Conservation (phyloP, 2,113 vertebrate genomes). For the Cygnus atratus region DNA sequence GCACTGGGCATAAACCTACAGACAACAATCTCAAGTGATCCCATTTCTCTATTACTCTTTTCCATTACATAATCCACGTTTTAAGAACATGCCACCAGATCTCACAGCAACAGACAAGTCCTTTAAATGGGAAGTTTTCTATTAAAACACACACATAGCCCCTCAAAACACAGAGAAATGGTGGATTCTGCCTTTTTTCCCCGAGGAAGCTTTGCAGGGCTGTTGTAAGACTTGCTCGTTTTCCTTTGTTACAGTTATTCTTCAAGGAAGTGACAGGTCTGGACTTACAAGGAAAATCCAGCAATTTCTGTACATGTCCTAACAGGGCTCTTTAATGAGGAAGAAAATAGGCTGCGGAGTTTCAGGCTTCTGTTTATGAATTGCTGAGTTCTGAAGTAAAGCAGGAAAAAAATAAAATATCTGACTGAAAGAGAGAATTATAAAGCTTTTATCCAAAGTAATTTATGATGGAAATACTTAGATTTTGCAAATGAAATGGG, state of each 20-base stretch:
- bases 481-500: background rate
- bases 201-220: background rate
- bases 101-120: background rate
- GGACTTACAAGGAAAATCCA: slow-evolving; percentile 10
- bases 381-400: background rate
- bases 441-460: background rate
- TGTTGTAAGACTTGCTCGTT: background rate
- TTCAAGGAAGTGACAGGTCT: slow-evolving; percentile 10
- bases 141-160: background rate
- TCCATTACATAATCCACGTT: background rate
- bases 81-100: background rate
- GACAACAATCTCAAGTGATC: background rate
- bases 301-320: background rate
- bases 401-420: background rate
- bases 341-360: background rate
- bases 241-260: background rate
- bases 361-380: background rate
- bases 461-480: background rate
- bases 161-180: background rate
- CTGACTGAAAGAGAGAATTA: background rate
- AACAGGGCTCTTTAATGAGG: slow-evolving; percentile 1
- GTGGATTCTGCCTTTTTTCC: background rate
- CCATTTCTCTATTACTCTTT: background rate
- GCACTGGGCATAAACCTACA: too few relatives aligned
- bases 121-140: background rate